Evolutionary conservation across 2,797 vertebrate genomes (phyloP).

Genomic region (Tenualosa ilisha): DNA sequence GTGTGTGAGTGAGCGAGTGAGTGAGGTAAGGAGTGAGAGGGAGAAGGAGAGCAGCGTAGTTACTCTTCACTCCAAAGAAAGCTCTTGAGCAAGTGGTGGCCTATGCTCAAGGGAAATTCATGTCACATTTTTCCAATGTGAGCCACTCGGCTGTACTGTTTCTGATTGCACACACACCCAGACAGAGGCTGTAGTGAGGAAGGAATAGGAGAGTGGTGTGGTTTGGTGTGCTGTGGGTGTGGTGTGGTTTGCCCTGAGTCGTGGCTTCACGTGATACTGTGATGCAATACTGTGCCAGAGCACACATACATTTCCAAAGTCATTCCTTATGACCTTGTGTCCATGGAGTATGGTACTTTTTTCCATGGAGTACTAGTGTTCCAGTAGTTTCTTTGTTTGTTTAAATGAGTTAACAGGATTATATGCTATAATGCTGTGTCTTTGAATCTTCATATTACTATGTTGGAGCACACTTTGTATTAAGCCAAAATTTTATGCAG

Average conservation of each 20-base stretch:
- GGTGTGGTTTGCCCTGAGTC: background rate
- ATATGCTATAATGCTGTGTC: too few species aligned
- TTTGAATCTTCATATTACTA: too few species aligned
- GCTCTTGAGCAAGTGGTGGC: background rate
- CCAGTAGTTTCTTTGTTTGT: too few species aligned
- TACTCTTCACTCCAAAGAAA: background rate
- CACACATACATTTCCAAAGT: background rate
- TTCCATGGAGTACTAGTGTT: too few species aligned
- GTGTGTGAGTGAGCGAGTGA: too few species aligned
- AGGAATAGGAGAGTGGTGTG: background rate
- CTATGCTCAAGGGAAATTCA: background rate
- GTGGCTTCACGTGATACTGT: background rate
- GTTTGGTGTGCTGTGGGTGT: background rate
- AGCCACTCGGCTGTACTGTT: background rate
- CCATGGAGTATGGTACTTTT: too few species aligned
- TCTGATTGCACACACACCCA: background rate
- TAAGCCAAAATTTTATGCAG: too few species aligned
- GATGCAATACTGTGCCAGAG: background rate
- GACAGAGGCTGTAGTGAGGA: background rate
- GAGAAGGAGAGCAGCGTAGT: background rate
- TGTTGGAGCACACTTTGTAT: too few species aligned
- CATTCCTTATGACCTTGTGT: background rate
- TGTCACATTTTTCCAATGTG: background rate
- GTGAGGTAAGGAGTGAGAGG: conserved; percentile 23
- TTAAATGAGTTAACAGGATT: too few species aligned